Conservation (phyloP, 2,888 invertebrate species). For the Nezara viridula region DNA sequence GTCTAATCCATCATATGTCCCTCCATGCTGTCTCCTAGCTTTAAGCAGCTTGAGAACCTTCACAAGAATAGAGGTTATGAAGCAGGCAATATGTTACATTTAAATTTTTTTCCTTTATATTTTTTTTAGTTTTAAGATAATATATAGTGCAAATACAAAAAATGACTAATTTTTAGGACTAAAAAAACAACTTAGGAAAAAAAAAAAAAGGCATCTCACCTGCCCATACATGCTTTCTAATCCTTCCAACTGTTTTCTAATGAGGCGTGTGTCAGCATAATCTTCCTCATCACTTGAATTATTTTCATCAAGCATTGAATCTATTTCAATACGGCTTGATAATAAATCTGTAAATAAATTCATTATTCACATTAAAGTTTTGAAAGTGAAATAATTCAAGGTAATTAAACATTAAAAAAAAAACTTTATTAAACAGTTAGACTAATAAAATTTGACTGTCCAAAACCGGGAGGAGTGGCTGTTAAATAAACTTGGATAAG, state of each 20-base stretch:
- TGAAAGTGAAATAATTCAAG: background rate
- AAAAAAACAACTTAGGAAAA: too few relatives aligned
- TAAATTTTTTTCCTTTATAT: background rate
- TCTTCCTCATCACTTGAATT: conserved; percentile 73
- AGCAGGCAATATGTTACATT: background rate
- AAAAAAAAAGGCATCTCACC: conserved; percentile 70
- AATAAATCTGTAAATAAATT: conserved; percentile 62
- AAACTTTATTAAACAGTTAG: too few relatives aligned
- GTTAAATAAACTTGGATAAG: too few relatives aligned
- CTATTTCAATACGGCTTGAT: conserved; percentile 70
- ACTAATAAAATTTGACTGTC: too few relatives aligned
- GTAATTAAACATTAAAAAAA: too few relatives aligned
- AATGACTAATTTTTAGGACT: too few relatives aligned
- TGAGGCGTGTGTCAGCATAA: conserved; percentile 81
- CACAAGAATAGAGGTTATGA: background rate
- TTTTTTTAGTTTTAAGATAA: background rate
- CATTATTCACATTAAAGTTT: background rate
- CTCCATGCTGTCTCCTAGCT: conserved; percentile 70
- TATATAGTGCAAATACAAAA: background rate
- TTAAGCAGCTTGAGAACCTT: conserved; percentile 76
- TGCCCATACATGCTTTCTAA: conserved; percentile 90
- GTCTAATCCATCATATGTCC: conserved; percentile 41
- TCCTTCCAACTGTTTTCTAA: conserved; percentile 84
- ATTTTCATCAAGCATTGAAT: conserved; percentile 79
- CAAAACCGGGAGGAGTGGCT: too few relatives aligned